These are phyloP conservation scores for Passer montanus DNA, from an alignment of 2,113 vertebrate genomes.

Conservation along the genomic window DNA sequence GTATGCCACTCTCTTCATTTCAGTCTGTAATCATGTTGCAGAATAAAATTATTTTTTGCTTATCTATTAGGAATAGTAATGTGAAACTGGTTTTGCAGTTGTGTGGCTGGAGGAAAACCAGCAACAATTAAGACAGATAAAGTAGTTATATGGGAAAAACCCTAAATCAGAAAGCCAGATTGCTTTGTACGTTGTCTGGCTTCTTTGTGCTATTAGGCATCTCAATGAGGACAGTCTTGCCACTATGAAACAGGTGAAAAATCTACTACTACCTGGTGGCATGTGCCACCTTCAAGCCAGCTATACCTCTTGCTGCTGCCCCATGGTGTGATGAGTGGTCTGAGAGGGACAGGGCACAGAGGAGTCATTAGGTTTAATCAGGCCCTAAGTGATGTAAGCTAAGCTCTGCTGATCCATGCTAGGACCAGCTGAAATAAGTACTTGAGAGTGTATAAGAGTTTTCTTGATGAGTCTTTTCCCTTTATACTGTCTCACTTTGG, in stretches of 20 bases:
- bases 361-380: not conserved
- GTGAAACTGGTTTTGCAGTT: not conserved
- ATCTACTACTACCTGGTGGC: not conserved
- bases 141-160: not conserved
- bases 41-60: not conserved
- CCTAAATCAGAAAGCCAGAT: not conserved
- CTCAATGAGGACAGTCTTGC: not conserved
- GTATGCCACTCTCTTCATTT: not conserved
- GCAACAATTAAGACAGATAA: not conserved
- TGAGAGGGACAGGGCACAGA: not conserved
- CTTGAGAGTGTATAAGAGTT: not conserved
- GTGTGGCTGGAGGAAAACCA: not conserved
- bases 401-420: not conserved
- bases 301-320: rapidly evolving
- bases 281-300: not conserved
- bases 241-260: not conserved
- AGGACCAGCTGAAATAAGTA: not conserved
- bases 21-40: not conserved
- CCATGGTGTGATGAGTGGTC: too few relatives aligned
- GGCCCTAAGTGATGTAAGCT: not conserved
- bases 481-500: not conserved
- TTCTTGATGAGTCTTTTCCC: not conserved
- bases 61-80: not conserved
- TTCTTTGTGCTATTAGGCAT: not conserved
- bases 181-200: not conserved